Conservation (phyloP, 2,113 vertebrate species). For the Heloderma charlesbogerti region DNA sequence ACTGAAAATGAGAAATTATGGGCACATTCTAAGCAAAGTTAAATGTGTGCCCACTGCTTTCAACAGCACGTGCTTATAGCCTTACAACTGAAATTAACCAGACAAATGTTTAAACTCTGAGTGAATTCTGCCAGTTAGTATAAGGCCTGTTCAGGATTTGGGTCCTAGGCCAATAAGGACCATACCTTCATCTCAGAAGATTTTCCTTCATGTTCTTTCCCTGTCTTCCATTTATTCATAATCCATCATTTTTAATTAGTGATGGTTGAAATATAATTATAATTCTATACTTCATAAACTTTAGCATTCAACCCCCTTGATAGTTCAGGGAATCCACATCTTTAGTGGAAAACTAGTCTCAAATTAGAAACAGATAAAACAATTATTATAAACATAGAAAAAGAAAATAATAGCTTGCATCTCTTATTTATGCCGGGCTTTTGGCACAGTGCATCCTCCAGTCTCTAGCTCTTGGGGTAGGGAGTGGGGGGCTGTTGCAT, state of each 20-base stretch:
- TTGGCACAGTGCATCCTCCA: background rate
- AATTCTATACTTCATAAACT: background rate
- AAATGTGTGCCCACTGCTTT: background rate
- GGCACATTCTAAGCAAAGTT: background rate
- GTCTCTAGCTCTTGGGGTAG: background rate
- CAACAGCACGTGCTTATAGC: slow-evolving; percentile 20
- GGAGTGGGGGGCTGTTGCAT: background rate
- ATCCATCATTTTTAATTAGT: background rate
- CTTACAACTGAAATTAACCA: background rate
- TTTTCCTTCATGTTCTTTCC: background rate
- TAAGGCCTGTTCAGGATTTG: background rate
- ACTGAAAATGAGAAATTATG: background rate
- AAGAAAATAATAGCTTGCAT: background rate
- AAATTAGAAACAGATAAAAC: background rate
- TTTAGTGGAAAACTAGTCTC: background rate
- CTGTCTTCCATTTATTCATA: background rate
- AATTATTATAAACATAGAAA: background rate
- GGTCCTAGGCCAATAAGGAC: background rate
- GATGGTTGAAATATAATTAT: background rate
- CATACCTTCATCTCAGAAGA: background rate
- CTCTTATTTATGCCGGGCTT: background rate
- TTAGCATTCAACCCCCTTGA: background rate
- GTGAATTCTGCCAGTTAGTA: background rate
- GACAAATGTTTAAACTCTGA: background rate
- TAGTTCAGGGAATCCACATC: background rate